Conservation (phyloP, 1,140 invertebrate genomes). For the Spodoptera litura region DNA sequence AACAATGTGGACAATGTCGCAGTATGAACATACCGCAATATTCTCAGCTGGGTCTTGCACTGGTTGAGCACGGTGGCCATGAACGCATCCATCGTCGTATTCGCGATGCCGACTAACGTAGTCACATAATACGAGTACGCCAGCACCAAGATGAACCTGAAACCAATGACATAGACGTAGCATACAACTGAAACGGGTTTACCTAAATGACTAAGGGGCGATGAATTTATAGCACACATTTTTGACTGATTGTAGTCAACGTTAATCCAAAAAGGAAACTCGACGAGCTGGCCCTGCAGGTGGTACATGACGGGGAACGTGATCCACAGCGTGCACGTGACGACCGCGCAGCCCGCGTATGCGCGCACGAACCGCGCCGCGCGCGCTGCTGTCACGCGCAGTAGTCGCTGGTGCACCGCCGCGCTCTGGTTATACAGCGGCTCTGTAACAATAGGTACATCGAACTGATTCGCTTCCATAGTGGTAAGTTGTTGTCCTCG, state of each 20-base stretch:
- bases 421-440: constrained; percentile 51
- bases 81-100: constrained; percentile 80
- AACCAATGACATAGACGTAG: background rate
- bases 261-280: constrained; percentile 70
- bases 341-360: constrained; percentile 70
- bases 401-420: constrained; percentile 22
- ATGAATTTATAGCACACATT: background rate
- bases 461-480: background rate
- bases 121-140: constrained; percentile 78
- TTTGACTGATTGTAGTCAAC: constrained; percentile 46
- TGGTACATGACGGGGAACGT: constrained; percentile 63
- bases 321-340: constrained; percentile 75
- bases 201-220: background rate
- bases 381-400: constrained; percentile 46
- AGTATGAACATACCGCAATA: constrained; percentile 62
- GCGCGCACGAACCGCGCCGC: constrained; percentile 61
- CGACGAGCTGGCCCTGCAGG: constrained; percentile 53
- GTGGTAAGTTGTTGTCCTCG: too few species aligned
- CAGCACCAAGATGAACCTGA: constrained; percentile 67
- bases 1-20: too few species aligned
- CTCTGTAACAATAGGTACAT: constrained; percentile 47
- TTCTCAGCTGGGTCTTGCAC: constrained; percentile 72
- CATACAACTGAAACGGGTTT: background rate
- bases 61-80: constrained; percentile 73
- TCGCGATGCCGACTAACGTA: constrained; percentile 75